Evolutionary conservation across 2,888 invertebrate species (phyloP).

Genomic region (Eilema sororculum): DNA sequence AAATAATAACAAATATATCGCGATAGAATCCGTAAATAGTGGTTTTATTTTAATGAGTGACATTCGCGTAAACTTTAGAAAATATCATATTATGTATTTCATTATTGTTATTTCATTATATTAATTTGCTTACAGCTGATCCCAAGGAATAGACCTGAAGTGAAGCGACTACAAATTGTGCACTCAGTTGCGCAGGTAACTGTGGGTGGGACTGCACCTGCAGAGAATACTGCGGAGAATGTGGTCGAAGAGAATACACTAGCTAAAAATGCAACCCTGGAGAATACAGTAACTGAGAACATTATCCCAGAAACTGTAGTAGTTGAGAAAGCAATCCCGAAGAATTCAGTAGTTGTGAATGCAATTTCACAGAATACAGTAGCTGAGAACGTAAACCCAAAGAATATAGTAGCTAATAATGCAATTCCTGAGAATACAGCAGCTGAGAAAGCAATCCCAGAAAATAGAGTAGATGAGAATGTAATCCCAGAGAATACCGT

Average conservation of each 20-base stretch:
- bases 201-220: background rate
- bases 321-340: background rate
- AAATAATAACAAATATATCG: no score
- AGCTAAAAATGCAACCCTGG: background rate
- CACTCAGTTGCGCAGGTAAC: background rate
- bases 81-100: no score
- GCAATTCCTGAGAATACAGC: background rate
- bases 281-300: background rate
- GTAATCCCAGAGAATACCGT: no score
- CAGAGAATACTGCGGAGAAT: no score
- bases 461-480: background rate
- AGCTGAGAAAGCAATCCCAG: background rate
- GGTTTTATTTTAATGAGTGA: no score
- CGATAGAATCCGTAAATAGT: no score
- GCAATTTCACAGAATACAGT: background rate
- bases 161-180: background rate
- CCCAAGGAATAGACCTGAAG: background rate
- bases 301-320: background rate
- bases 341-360: background rate
- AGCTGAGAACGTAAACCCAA: background rate
- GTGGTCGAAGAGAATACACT: background rate
- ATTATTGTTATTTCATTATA: background rate
- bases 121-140: slow-evolving; percentile 5
- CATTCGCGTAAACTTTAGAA: no score
- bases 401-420: background rate